Conservation (phyloP, 1,140 invertebrate genomes). For the Drosophila arizonae region DNA sequence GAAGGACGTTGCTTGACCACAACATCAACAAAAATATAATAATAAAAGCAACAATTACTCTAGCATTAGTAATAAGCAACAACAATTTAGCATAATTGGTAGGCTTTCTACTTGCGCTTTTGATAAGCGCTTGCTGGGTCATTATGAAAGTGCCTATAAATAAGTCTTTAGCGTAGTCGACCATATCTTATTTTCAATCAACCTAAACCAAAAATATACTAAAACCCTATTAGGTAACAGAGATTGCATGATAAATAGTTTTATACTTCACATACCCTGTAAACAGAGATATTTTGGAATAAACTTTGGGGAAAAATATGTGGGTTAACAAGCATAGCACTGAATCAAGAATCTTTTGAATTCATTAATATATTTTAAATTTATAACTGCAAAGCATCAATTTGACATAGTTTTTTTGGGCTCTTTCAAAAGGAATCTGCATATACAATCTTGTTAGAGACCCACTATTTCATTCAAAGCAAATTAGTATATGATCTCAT, state of each 20-base stretch:
- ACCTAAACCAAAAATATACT: not conserved
- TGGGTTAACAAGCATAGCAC: too few relatives aligned
- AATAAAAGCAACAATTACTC: conserved; percentile 1
- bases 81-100: conserved; percentile 29
- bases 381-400: too few relatives aligned
- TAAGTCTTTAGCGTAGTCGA: conserved; percentile 15
- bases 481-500: too few relatives aligned
- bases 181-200: not conserved
- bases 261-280: not conserved
- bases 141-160: conserved; percentile 53
- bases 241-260: not conserved
- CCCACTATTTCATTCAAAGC: too few relatives aligned
- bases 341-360: too few relatives aligned
- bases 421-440: too few relatives aligned
- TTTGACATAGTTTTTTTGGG: too few relatives aligned
- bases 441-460: too few relatives aligned
- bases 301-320: too few relatives aligned
- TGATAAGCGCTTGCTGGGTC: conserved; percentile 36
- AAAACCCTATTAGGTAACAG: not conserved
- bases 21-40: conserved; percentile 21
- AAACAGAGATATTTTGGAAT: too few relatives aligned
- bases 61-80: conserved; percentile 3
- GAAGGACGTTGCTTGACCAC: conserved; percentile 54
- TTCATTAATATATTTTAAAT: too few relatives aligned
- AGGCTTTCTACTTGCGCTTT: not conserved